Base-by-base conservation (phyloP, 1,140 invertebrate species). In the Lucilia cuprina region DNA sequence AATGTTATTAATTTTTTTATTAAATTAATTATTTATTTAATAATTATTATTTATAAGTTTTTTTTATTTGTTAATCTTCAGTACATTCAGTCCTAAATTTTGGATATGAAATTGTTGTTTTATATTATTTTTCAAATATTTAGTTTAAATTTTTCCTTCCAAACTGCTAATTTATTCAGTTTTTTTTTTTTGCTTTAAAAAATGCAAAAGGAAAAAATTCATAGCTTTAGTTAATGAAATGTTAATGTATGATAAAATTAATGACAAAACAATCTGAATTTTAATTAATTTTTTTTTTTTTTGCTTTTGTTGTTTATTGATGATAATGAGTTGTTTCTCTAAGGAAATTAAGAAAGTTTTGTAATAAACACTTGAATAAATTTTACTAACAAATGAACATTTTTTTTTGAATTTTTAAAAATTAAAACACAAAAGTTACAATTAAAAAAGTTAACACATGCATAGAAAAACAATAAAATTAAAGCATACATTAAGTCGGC, bases 51-150 rank as follows among this genome's bases (percentile, higher is more conserved):
- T 75, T 35, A 30, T 7, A 12, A 41, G 10, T 77, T 77, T n/a
- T 74, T 74, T 5, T 19, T 74, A 74, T 74, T 82, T 60, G 49
- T 60, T 82, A 21, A n/a, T 65, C 2, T 60, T 82, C 49, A 82
- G 55, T 60, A 35, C 55, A 83, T 70, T 83, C 82, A 83, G 82
- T 83, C 82, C 82, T 74, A 83, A 65, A 49, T 83, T 83, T 83
- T 74, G 82, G 82, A 83, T 83, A 83, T 83, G 82, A 83, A 83
- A 83, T 83, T 83, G 82, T 10, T 65, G 13, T 82, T 65, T 25
- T 82, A 21, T 60, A n/a, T 8, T 41, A 41, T 41, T 50, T 60
- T 41, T 78, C 34, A 47, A 1, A 35, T 21, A 9, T 78, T 19
- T 19, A 17, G 1, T 78, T 78, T 78, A 47, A 41, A 2, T 30